Base-by-base conservation (phyloP, 2,113 vertebrate species). In the Percopsis transmontana region DNA sequence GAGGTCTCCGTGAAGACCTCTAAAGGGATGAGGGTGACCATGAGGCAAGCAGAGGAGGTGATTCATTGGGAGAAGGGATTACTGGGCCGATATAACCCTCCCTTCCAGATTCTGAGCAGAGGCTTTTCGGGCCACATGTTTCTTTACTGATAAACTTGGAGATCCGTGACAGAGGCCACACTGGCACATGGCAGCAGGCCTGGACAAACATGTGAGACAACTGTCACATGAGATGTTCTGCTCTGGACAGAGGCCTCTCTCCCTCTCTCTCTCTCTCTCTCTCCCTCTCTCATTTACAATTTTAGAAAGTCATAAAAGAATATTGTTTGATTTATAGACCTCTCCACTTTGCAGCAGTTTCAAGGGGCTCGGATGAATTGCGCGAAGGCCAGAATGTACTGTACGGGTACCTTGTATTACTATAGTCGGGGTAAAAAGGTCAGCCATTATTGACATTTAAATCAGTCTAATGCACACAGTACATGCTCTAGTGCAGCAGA, bases 191-290 rank as follows among this genome's bases (percentile, higher is more conserved):
- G 70, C 58, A 44, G 62, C 24, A n/a, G 61, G 70, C 62, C 73
- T 78, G 65, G 74, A 75, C 74, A 76, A 77, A 84, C 76, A 80
- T 79, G 63, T 77, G 70, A 83, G 77, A 80, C 76, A 73, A 85
- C 68, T 74, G 74, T 73, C 76, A 81, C 56, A 64, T 45, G 53
- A 72, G 59, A 80, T 77, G 58, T 67, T 82, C 65, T 63, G 48
- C 74, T 74, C 72, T 78, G 70, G 61, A 55, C 55, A 58, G 58
- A 67, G 58, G 56, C 59, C 74, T 58, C 20, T 40, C 56, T 74
- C 42, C 51, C 58, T 68, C 13, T 42, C 52, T 58, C 59, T 53
- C 45, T 23, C 9, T 54, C 50, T 55, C 24, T 39, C 51, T 23
- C 19, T 40, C 54, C 51, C 59, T 48, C 45, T 47, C 45, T 16